Base-by-base conservation (phyloP, 2,113 vertebrate species). In the Limnothrissa miodon region DNA sequence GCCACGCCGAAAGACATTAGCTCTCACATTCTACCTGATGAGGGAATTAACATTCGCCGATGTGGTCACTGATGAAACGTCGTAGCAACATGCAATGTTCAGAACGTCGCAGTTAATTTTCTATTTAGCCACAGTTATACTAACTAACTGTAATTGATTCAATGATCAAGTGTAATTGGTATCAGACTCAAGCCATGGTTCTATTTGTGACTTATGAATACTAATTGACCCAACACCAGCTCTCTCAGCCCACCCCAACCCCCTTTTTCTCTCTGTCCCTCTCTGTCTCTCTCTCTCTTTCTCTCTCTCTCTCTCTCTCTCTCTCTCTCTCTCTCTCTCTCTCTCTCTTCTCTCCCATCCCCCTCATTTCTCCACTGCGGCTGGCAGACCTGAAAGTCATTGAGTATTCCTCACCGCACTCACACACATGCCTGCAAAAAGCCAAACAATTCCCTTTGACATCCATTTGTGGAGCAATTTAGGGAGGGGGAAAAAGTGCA, bases 151-250 rank as follows among this genome's bases (percentile, higher is more conserved):
- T 92, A 94, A 95, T 94, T 92, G 93, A 94, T 93, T 93, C 92
- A 92, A 92, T 93, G 92, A 93, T 94, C 91, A 90, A 88, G 91
- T 86, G 87, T 94, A 92, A 94, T 95, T 95, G 91, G 89, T 90
- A 93, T 93, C 92, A 94, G 86, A 83, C 87, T 62, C 39, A 82
- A 90, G 90, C 88, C 90, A 92, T 88, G 88, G 85, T 92, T 92
- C 92, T 87, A 93, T 93, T 94, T 93, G 89, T 91, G 89, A 92
- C 91, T 93, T 92, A 91, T 94, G 93, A 93, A 93, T 91, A 90
- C 85, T 89, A 92, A 93, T 92, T 93, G 92, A 93, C 92, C 92
- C 90, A 83, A 78, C 85, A 81, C 87, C 15, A 87, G 85, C 87
- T 89, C 25, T 53, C 59, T 23, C 46, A 59, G 79, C 70, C 13